These are phyloP conservation scores for Cyclina sinensis DNA, from an alignment of 1,140 invertebrate species.

Conservation along the genomic window DNA sequence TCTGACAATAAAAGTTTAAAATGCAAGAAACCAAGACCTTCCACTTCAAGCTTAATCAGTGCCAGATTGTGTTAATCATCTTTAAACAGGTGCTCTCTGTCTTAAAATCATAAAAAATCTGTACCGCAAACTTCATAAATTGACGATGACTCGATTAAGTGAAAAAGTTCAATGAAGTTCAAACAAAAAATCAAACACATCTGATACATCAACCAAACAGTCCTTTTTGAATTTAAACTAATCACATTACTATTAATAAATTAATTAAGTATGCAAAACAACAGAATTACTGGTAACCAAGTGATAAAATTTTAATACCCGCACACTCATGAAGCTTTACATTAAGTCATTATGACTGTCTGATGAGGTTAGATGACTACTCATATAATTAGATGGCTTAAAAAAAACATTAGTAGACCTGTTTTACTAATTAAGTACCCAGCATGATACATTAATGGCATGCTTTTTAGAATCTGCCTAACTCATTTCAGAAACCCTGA, in stretches of 20 bases:
- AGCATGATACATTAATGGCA: constrained; percentile 17
- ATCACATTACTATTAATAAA: no score
- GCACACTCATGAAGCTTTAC: not conserved
- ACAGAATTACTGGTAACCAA: no score
- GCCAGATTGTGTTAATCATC: constrained; percentile 45
- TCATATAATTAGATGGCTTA: constrained; percentile 15
- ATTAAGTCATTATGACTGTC: not conserved
- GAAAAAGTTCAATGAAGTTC: no score
- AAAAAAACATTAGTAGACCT: constrained; percentile 7
- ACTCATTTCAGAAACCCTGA: not conserved
- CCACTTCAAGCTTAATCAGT: constrained; percentile 38
- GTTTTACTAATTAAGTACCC: constrained; percentile 36
- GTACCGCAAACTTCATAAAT: constrained; percentile 11
- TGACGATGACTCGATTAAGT: not conserved
- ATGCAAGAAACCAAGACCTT: constrained; percentile 13
- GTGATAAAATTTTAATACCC: not conserved
- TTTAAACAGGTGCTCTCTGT: constrained; percentile 45
- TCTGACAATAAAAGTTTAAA: constrained; percentile 49
- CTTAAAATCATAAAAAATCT: constrained; percentile 8
- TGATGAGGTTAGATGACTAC: constrained; percentile 22
- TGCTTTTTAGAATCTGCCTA: constrained; percentile 22
- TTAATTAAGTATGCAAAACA: no score
- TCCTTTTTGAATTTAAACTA: no score
- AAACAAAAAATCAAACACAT: no score
- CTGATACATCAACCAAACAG: no score